These are phyloP conservation scores for Phasianus colchicus DNA, from an alignment of 2,113 vertebrate genomes.

Conservation along the genomic window DNA sequence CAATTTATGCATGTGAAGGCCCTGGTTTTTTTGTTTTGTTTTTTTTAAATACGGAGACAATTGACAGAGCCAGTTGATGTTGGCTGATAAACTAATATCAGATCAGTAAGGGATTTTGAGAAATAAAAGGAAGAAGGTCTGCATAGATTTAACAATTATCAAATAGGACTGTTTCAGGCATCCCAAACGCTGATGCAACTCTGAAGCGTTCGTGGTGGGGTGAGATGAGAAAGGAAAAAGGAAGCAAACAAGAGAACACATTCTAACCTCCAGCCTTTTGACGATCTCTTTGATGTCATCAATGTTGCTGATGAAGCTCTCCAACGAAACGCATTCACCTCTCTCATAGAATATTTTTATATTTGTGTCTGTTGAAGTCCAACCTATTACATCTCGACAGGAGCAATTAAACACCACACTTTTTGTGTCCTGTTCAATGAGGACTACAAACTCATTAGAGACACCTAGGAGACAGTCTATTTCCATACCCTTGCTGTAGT, in stretches of 20 bases:
- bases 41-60: neutral
- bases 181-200: neutral
- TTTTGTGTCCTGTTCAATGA: constrained; percentile 92
- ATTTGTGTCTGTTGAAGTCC: constrained; percentile 91
- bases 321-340: constrained; percentile 92
- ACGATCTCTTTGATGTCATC: constrained; percentile 97
- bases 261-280: constrained; percentile 92
- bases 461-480: constrained; percentile 90
- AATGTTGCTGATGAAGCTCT: constrained; percentile 88
- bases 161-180: neutral
- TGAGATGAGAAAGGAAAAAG: neutral
- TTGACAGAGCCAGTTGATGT: neutral
- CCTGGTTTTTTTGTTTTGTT: neutral
- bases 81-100: neutral
- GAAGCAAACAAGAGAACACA: constrained; percentile 18
- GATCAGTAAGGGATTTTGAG: neutral
- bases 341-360: constrained; percentile 96
- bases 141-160: fast-evolving
- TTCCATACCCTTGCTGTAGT: constrained; percentile 90
- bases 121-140: neutral
- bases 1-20: neutral
- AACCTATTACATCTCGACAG: constrained; percentile 93
- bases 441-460: constrained; percentile 92
- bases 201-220: fast-evolving
- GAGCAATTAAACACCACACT: constrained; percentile 94